Evolutionary conservation across 2,113 vertebrate species (phyloP), one percentile per base, ranked within the genome.

Genomic region (Scartelaos histophorus): DNA sequence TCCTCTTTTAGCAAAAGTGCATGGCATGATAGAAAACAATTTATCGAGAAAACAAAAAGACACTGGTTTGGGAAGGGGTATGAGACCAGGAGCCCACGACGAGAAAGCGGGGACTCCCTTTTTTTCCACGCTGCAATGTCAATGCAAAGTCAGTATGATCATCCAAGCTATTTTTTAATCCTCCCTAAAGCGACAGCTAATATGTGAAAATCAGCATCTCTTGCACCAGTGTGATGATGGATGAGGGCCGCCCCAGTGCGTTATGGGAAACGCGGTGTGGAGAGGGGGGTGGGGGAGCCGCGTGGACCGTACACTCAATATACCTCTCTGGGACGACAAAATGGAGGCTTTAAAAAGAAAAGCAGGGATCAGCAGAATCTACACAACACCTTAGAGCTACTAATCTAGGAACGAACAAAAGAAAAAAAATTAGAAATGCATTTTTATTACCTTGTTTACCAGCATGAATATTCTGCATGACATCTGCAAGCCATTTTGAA

Each of bases 381-480:
- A 67, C 71, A 81, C 70, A 83, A 83, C 70, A 66, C 75, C 70
- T 85, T 67, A 78, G 70, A 85, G 71, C 73, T 81, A 78, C 76
- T 78, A 75, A 62, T 78, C 70, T 73, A 71, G 73, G 78, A 79
- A 78, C 24, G 70, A 77, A 84, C 71, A 81, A 64, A 87, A 75
- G 65, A 64, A 67, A 64, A 79, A 85, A 73, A 87, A 81, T 80
- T 73, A 81, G 79, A 89, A 88, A 80, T 86, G 87, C 83, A 87
- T 92, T 92, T 90, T 92, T 86, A 85, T 90, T 84, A 91, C 84
- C 84, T 91, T 88, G 89, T 93, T 92, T 92, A 92, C 87, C 91
- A 93, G 92, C 93, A 94, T 93, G 93, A 93, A 82, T 90, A 91
- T 91, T 92, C 79, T 93, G 93, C 93, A 94, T 93, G 88, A 88